These are phyloP conservation scores for Anoplius nigerrimus DNA, from an alignment of 2,888 invertebrate species.

Conservation along the genomic window DNA sequence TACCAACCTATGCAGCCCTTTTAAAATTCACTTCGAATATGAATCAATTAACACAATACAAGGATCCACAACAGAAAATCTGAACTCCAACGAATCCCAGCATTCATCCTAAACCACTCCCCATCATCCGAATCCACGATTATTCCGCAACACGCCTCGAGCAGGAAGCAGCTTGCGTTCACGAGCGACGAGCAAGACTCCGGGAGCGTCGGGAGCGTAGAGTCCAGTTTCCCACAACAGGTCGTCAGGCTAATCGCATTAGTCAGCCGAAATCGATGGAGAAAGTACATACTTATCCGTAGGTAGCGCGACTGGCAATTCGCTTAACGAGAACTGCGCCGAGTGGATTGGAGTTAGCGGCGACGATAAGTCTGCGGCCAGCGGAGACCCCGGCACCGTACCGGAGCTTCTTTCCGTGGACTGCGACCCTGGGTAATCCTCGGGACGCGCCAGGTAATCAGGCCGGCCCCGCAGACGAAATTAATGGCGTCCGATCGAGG, in stretches of 20 bases:
- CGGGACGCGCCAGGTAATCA: slow-evolving; percentile 59
- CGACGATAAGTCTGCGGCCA: slow-evolving; percentile 49
- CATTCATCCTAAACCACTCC: too few species aligned
- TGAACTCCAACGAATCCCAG: too few species aligned
- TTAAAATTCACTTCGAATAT: too few species aligned
- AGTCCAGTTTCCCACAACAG: too few species aligned
- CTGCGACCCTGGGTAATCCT: slow-evolving; percentile 53
- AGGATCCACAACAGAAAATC: too few species aligned
- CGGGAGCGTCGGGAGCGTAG: too few species aligned
- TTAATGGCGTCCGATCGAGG: slow-evolving; percentile 62
- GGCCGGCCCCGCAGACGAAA: slow-evolving; percentile 55
- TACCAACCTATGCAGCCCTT: too few species aligned
- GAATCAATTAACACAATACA: too few species aligned
- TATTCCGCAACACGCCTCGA: too few species aligned
- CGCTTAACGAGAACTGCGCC: slow-evolving; percentile 39
- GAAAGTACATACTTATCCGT: slow-evolving; percentile 20
- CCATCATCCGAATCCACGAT: too few species aligned
- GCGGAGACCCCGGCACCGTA: slow-evolving; percentile 43
- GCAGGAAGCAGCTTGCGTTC: too few species aligned
- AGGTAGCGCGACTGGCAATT: slow-evolving; percentile 11
- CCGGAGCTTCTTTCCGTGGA: slow-evolving; percentile 20
- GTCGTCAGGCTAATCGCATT: background rate
- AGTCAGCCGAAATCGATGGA: slow-evolving; percentile 15
- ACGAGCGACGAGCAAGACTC: too few species aligned
- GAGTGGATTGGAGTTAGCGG: slow-evolving; percentile 38